Base-by-base conservation (phyloP, 2,797 vertebrate species). In the Enteromius anoplus region DNA sequence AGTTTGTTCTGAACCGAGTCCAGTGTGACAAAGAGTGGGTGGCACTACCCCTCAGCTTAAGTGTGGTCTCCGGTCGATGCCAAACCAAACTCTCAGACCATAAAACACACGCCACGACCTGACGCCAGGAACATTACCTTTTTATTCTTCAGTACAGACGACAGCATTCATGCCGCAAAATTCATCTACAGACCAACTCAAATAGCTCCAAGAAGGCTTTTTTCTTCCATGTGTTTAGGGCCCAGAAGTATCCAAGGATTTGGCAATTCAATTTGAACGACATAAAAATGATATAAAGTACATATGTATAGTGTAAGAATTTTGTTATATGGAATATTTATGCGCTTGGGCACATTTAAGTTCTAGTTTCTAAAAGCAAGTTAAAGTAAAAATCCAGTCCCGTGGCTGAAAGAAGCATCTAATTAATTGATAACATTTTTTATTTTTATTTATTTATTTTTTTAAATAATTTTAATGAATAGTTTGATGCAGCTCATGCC, bases 11-110 rank as follows among this genome's bases (percentile, higher is more conserved):
- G 94, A 94, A 90, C 87, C 58, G 72, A 79, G 58, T 94, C 93
- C 93, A 94, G 88, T 89, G 90, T 93, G 93, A 94, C 93, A 92
- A 92, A 91, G 91, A 91, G 93, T 93, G 93, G 92, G 92, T 92
- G 93, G 93, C 90, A 92, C 87, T 78, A 81, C 90, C 91, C 91
- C 90, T 92, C 90, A 89, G 89, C 87, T 88, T 90, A 92, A 93
- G 93, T 94, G 94, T 93, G 92, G 93, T 92, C 91, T 88, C 82
- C 55, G 2, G 32, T 40, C 75, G 1, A 55, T 89, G 93, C 94
- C 93, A 95, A 94, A 88, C 85, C 92, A 94, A 95, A 93, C 92
- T 92, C 90, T 89, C 87, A 86, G 89, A 91, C 91, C 88, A 88
- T 94, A 93, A 94, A 94, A 93, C 90, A 90, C 92, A 90, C 80